A percentile compares a stretch with the other conserved stretches of the same genome.
phyloP scores from a whole-genome alignment of 2,113 vertebrate genomes.

The Phrynosoma blainvillii region DNA sequence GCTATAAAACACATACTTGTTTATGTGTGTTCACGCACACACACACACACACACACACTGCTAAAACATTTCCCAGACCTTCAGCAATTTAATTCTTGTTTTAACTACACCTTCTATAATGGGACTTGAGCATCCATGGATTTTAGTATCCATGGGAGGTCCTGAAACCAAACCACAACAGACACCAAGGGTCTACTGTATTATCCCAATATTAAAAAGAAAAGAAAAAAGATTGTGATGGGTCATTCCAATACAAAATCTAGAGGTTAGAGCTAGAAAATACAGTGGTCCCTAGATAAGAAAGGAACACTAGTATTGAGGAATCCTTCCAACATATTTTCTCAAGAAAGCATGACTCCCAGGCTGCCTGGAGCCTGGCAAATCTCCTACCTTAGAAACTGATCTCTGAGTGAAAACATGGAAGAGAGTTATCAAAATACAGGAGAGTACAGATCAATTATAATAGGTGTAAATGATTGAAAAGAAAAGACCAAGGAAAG shows the following conservation, averaged over 20 bases:
- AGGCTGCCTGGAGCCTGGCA: background rate
- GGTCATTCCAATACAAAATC: too few species aligned
- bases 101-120: too few species aligned
- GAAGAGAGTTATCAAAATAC: background rate
- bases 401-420: background rate
- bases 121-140: too few species aligned
- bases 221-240: too few species aligned
- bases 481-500: background rate
- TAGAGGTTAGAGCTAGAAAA: too few species aligned
- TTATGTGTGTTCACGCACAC: background rate
- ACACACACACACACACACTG: background rate
- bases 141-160: too few species aligned
- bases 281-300: too few species aligned
- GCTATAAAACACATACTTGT: background rate
- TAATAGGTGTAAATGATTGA: background rate
- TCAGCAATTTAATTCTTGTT: background rate
- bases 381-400: background rate
- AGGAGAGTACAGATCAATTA: background rate
- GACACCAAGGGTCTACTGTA: too few species aligned
- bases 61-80: background rate
- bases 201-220: too few species aligned
- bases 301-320: too few species aligned
- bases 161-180: too few species aligned
- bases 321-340: too few species aligned
- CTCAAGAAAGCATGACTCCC: background rate